phyloP scores from a whole-genome alignment of 1,140 invertebrate species.

The Drosophila santomea region DNA sequence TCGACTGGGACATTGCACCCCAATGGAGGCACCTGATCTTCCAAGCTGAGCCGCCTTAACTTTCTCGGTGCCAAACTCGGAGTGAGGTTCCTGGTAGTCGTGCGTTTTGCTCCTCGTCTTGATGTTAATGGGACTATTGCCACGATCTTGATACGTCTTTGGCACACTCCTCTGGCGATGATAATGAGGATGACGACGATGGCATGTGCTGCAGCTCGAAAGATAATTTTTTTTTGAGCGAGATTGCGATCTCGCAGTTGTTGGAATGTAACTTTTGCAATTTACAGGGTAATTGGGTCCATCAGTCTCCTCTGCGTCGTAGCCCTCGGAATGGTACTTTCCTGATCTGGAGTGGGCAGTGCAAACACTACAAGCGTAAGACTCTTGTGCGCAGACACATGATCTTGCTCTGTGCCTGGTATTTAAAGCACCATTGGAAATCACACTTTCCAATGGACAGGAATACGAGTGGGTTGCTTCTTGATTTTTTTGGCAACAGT shows the following conservation, averaged over 20 bases:
- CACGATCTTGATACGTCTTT: constrained; percentile 61
- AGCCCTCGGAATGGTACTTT: not conserved
- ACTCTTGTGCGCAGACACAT: not conserved
- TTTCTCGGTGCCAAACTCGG: not conserved
- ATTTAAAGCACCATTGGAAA: not conserved
- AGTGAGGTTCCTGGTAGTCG: not conserved
- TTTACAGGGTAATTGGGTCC: constrained; percentile 3
- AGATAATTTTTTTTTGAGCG: constrained; percentile 22
- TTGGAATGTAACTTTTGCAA: constrained; percentile 14
- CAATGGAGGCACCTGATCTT: constrained; percentile 25
- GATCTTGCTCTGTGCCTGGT: not conserved
- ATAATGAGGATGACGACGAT: constrained; percentile 18
- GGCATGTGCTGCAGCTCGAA: constrained; percentile 11
- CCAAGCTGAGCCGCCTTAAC: not conserved
- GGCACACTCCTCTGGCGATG: constrained; percentile 6
- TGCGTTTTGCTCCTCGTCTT: constrained; percentile 5
- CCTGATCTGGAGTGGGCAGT: constrained; percentile 1
- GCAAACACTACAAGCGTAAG: not conserved
- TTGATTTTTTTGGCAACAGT: not conserved
- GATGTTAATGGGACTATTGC: constrained; percentile 59
- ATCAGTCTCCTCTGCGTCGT: not conserved
- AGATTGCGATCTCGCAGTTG: constrained; percentile 3
- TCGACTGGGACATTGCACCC: constrained; percentile 59
- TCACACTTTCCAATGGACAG: not conserved
- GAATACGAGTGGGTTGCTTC: not conserved